Conservation (phyloP, 2,113 vertebrate species). For the Arvicanthis niloticus region DNA sequence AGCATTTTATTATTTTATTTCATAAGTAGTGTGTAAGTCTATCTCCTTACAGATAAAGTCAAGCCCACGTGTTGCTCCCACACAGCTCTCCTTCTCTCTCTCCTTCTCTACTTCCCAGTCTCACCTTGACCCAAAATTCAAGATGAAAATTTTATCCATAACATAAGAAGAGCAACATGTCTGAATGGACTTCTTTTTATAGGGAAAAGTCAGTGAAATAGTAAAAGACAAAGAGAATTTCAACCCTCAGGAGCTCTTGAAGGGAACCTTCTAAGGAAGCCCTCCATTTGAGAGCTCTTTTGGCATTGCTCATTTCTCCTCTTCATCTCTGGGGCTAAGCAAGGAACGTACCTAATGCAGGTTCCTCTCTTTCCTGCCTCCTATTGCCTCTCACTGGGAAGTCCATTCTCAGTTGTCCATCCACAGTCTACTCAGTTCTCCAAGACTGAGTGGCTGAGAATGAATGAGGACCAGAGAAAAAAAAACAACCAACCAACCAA, state of each 20-base stretch:
- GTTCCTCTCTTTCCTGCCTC: too few species aligned
- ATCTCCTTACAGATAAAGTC: not conserved
- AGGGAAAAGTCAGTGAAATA: not conserved
- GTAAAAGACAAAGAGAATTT: not conserved
- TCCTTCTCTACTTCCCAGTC: not conserved
- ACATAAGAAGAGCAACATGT: not conserved
- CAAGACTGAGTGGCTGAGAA: not conserved
- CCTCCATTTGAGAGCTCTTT: not conserved
- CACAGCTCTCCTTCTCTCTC: too few species aligned
- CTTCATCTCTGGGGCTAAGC: not conserved
- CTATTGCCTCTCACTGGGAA: too few species aligned
- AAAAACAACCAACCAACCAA: too few species aligned
- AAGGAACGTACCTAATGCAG: not conserved
- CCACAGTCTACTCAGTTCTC: not conserved
- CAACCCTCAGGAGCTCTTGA: not conserved
- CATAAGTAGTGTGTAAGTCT: not conserved
- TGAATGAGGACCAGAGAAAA: not conserved
- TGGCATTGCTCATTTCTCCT: not conserved
- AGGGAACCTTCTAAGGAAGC: not conserved
- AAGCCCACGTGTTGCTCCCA: not conserved
- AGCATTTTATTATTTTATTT: not conserved
- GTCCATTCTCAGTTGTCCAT: not conserved
- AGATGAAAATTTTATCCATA: not conserved
- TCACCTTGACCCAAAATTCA: not conserved
- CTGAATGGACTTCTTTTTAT: not conserved